A percentile compares a stretch with the other conserved stretches of the same genome.
These are phyloP conservation scores for Rhagonycha fulva DNA, from an alignment of 2,888 invertebrate species.

Conservation along the genomic window DNA sequence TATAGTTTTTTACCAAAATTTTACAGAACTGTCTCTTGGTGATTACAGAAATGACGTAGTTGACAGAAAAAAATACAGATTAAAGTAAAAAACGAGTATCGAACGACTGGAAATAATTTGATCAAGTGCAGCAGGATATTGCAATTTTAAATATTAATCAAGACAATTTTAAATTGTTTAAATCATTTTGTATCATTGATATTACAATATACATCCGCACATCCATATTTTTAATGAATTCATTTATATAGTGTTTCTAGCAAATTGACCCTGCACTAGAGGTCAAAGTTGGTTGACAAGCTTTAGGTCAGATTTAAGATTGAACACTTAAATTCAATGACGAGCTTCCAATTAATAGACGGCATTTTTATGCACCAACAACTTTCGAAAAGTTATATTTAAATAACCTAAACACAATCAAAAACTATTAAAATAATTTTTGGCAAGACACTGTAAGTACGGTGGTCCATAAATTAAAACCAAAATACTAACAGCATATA, in stretches of 20 bases:
- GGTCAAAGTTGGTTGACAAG: constrained; percentile 27
- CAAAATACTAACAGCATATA: neutral
- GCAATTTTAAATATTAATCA: neutral
- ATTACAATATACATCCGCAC: neutral
- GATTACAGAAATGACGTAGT: neutral
- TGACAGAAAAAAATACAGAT: no score
- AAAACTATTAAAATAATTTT: neutral
- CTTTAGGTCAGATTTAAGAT: constrained; percentile 31
- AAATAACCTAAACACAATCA: neutral
- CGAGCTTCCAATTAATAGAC: constrained; percentile 1
- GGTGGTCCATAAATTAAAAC: neutral
- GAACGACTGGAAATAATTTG: neutral
- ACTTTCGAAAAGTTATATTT: neutral
- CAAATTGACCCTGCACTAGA: constrained; percentile 23
- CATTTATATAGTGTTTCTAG: constrained; percentile 6
- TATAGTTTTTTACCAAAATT: neutral
- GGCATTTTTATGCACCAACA: constrained; percentile 1
- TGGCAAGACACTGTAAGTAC: neutral
- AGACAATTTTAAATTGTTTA: constrained; percentile 1
- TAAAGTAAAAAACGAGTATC: neutral
- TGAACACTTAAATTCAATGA: constrained; percentile 27
- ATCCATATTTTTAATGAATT: constrained; percentile 9
- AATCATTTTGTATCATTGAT: neutral
- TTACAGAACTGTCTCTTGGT: neutral
- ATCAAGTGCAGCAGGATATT: neutral